Percentiles rank a stretch among this genome's conserved stretches.
Conservation (phyloP, 2,113 vertebrate genomes). For the Trematomus loennbergii region DNA sequence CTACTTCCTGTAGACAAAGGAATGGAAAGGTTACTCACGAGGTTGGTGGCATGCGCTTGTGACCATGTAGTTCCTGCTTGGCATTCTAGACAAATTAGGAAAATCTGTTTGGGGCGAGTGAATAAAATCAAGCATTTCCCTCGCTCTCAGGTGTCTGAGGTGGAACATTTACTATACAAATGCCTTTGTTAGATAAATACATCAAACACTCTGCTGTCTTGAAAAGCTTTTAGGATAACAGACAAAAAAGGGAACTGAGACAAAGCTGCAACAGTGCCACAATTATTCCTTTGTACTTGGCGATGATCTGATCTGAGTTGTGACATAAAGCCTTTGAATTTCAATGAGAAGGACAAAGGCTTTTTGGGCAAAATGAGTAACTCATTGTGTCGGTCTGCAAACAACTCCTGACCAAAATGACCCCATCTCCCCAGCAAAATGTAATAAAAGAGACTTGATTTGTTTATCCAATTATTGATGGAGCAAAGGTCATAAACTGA, state of each 20-base stretch:
- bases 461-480: neutral
- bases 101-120: neutral
- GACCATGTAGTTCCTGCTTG: neutral
- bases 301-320: slow-evolving; percentile 51
- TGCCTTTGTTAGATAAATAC: neutral
- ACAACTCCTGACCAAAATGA: slow-evolving; percentile 12
- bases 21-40: neutral
- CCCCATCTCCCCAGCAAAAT: neutral
- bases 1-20: slow-evolving; percentile 89
- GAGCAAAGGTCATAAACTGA: neutral
- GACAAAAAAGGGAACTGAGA: slow-evolving; percentile 39
- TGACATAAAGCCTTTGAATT: slow-evolving; percentile 62
- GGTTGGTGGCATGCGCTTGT: neutral
- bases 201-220: neutral
- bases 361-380: slow-evolving; percentile 37
- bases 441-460: neutral
- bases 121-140: neutral
- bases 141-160: slow-evolving; percentile 3
- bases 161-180: neutral
- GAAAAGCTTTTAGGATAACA: slow-evolving; percentile 22
- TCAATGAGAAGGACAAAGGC: slow-evolving; percentile 66
- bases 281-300: slow-evolving; percentile 65
- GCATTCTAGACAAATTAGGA: neutral
- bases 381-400: slow-evolving; percentile 50
- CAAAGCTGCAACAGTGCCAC: slow-evolving; percentile 42